These are phyloP conservation scores for Siniperca obscura DNA, from an alignment of 2,797 vertebrate genomes.

Conservation along the genomic window DNA sequence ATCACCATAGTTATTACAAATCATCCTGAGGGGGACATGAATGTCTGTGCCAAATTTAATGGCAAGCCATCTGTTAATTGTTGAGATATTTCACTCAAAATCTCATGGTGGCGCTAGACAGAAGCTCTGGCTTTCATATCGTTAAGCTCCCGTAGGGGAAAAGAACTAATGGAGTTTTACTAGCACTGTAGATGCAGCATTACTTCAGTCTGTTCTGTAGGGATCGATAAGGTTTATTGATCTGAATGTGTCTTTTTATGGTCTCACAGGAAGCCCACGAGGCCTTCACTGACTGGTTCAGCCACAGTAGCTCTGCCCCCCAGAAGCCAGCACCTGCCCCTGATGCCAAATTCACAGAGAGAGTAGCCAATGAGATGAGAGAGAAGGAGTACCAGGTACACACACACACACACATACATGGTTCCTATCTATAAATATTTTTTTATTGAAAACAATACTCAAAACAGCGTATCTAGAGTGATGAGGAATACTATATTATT, in stretches of 20 bases:
- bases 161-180: not conserved
- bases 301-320: slow-evolving; percentile 92
- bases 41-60: no score
- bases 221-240: slow-evolving; percentile 9
- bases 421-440: not conserved
- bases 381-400: slow-evolving; percentile 94
- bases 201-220: not conserved
- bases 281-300: slow-evolving; percentile 97
- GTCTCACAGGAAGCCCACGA: slow-evolving; percentile 83
- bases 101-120: no score
- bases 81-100: no score
- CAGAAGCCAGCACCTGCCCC: slow-evolving; percentile 89
- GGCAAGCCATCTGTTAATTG: no score
- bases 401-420: not conserved
- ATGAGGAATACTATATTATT: not conserved
- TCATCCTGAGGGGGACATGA: not conserved
- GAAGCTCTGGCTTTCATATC: not conserved
- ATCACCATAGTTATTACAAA: not conserved
- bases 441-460: not conserved
- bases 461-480: no score
- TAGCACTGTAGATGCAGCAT: not conserved
- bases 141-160: not conserved
- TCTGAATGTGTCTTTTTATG: not conserved
- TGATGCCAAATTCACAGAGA: slow-evolving; percentile 94
- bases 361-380: slow-evolving; percentile 95